Conservation (phyloP, 2,888 invertebrate genomes). For the Trachelus troglodyta region DNA sequence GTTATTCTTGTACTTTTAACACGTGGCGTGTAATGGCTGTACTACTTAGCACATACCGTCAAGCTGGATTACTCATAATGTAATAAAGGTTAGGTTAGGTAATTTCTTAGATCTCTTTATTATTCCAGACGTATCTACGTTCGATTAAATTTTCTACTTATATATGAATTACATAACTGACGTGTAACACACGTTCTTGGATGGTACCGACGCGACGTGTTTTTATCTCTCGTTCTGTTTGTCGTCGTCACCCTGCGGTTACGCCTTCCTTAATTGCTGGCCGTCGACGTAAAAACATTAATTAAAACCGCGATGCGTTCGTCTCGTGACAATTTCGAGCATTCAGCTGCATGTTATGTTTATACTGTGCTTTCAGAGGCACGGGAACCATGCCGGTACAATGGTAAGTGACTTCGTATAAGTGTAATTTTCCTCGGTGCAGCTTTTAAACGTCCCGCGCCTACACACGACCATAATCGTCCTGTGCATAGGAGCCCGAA, state of each 20-base stretch:
- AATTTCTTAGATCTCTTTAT: neutral
- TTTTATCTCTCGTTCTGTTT: neutral
- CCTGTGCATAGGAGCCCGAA: neutral
- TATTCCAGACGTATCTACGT: neutral
- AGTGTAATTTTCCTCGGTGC: neutral
- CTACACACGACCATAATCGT: neutral
- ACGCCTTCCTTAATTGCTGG: neutral
- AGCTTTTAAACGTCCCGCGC: neutral
- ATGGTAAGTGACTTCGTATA: neutral
- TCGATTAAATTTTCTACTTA: neutral
- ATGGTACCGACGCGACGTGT: neutral
- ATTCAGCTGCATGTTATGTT: neutral
- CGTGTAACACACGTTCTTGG: neutral
- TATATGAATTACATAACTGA: neutral
- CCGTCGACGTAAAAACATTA: neutral
- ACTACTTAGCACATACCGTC: neutral
- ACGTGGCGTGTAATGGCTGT: neutral
- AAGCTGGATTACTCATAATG: neutral
- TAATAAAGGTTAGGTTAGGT: neutral
- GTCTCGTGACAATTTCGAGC: neutral
- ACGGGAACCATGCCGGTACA: neutral
- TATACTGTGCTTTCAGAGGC: neutral
- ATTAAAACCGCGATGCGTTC: neutral
- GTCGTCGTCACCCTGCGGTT: neutral
- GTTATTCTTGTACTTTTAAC: neutral